Evolutionary conservation across 2,888 invertebrate genomes (phyloP).

Genomic region (Ceriagrion tenellum): DNA sequence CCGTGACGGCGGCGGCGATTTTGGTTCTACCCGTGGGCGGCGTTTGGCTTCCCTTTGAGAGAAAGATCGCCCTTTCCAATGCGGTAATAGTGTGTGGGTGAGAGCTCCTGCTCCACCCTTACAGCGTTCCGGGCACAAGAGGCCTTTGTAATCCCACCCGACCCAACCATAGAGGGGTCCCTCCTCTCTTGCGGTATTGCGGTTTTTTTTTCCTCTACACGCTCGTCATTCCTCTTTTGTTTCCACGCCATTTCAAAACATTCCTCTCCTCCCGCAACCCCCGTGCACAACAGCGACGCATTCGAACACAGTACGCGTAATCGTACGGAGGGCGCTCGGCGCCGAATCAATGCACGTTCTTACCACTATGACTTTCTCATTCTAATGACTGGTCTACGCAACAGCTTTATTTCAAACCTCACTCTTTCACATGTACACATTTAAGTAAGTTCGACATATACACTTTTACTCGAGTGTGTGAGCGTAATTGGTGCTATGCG

Average conservation of each 20-base stretch:
- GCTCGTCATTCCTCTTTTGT: background rate
- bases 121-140: background rate
- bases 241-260: background rate
- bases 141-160: background rate
- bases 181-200: background rate
- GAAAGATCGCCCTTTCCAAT: background rate
- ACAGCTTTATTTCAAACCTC: too few species aligned
- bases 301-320: too few species aligned
- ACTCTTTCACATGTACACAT: too few species aligned
- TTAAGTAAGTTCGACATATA: too few species aligned
- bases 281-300: too few species aligned
- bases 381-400: too few species aligned
- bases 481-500: too few species aligned
- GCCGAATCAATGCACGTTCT: too few species aligned
- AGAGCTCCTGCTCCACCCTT: background rate
- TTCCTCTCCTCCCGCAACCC: too few species aligned
- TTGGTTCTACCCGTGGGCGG: background rate
- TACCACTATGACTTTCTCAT: too few species aligned
- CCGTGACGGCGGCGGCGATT: background rate
- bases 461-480: too few species aligned
- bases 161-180: background rate
- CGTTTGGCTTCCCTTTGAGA: background rate
- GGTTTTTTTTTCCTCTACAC: background rate
- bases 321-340: too few species aligned
- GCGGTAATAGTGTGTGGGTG: background rate